Conservation (phyloP, 2,797 vertebrate species). For the Remorina albescens region DNA sequence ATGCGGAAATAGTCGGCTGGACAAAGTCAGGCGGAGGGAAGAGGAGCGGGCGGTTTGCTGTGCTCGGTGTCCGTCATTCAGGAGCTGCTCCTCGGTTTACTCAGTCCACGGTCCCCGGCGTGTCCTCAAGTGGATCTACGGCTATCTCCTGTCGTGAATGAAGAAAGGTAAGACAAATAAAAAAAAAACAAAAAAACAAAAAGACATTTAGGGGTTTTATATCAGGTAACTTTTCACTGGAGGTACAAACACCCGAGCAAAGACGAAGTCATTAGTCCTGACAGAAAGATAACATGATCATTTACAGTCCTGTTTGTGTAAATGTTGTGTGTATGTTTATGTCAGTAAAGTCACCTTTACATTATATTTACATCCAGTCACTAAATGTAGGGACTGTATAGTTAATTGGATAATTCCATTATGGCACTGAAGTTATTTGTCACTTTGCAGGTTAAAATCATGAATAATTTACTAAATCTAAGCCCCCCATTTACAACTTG, state of each 20-base stretch:
- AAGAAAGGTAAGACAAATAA: slow-evolving; percentile 48
- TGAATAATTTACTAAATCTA: no score
- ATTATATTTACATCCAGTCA: not conserved
- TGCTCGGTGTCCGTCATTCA: slow-evolving; percentile 12
- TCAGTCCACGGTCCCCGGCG: not conserved
- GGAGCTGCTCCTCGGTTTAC: no score
- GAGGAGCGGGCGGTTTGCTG: slow-evolving; percentile 21
- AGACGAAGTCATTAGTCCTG: not conserved
- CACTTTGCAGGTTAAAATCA: not conserved
- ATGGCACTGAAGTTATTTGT: not conserved
- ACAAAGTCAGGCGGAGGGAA: slow-evolving; percentile 25
- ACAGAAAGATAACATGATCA: not conserved
- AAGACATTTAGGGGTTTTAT: not conserved
- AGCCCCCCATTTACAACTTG: no score
- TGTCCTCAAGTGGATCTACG: not conserved
- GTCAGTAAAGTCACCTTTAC: not conserved
- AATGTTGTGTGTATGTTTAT: not conserved
- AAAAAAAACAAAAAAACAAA: not conserved
- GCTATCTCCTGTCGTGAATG: not conserved
- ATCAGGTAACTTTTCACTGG: slow-evolving; percentile 40
- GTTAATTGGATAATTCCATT: not conserved
- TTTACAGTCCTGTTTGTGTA: not conserved
- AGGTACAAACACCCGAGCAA: not conserved
- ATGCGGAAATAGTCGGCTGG: slow-evolving; percentile 61
- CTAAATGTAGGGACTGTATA: no score